Percentiles rank a stretch among this genome's conserved stretches.
phyloP scores from a whole-genome alignment of 2,797 vertebrate genomes.

The Pygocentrus nattereri region DNA sequence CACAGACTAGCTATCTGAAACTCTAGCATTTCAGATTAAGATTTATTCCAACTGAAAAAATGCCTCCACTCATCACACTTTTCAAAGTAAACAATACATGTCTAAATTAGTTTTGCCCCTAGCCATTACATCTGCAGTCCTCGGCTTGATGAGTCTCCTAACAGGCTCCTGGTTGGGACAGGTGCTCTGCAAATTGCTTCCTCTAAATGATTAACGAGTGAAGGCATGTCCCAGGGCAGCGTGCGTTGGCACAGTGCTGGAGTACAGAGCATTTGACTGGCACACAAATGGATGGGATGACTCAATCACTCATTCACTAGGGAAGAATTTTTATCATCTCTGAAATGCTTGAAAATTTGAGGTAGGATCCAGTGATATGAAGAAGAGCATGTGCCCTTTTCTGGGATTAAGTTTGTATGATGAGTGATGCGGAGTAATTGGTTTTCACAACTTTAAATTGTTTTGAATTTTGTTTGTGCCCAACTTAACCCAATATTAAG shows the following conservation, averaged over 20 bases:
- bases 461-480: no score
- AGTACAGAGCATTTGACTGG: slow-evolving; percentile 1
- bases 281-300: slow-evolving; percentile 22
- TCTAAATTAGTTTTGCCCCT: slow-evolving; percentile 74
- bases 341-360: slow-evolving; percentile 13
- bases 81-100: slow-evolving; percentile 72
- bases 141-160: slow-evolving; percentile 73
- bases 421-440: neutral
- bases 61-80: neutral
- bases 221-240: slow-evolving; percentile 68
- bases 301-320: slow-evolving; percentile 18
- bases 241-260: slow-evolving; percentile 35
- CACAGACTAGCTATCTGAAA: neutral
- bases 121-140: slow-evolving; percentile 74
- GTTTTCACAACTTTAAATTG: neutral
- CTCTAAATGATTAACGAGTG: slow-evolving; percentile 82
- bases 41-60: neutral
- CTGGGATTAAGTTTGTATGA: neutral
- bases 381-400: neutral
- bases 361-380: neutral
- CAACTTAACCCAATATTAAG: no score
- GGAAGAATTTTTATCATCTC: slow-evolving; percentile 35
- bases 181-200: slow-evolving; percentile 81
- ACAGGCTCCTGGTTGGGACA: slow-evolving; percentile 79
- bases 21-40: neutral